A percentile compares a stretch with the other conserved stretches of the same genome.
These are phyloP conservation scores for Pseudoips prasinana DNA, from an alignment of 2,888 invertebrate genomes.

Conservation along the genomic window DNA sequence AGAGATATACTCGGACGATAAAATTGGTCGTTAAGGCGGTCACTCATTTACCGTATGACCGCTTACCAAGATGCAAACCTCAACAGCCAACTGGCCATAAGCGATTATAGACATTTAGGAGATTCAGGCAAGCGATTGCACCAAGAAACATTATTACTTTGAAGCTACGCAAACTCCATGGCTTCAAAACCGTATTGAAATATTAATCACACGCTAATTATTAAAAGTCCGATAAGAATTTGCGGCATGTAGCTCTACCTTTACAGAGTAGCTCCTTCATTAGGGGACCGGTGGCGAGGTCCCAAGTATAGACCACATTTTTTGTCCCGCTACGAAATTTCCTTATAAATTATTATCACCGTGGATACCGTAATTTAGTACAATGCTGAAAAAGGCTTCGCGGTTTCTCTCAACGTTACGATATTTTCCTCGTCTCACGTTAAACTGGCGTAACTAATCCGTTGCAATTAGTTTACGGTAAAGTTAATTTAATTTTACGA, in stretches of 20 bases:
- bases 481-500: background rate
- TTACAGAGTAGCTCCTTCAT: conserved; percentile 67
- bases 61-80: no score
- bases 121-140: no score
- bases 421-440: background rate
- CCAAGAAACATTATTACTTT: no score
- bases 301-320: conserved; percentile 66
- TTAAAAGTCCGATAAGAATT: no score
- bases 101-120: no score
- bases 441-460: conserved; percentile 6
- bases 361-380: conserved; percentile 31
- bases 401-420: conserved; percentile 4
- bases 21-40: no score
- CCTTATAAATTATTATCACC: conserved; percentile 37
- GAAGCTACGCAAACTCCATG: no score
- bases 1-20: no score
- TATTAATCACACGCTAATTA: no score
- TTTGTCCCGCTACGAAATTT: conserved; percentile 56
- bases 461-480: conserved; percentile 5
- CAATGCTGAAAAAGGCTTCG: conserved; percentile 24
- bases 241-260: conserved; percentile 43
- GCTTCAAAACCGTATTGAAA: no score
- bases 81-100: no score
- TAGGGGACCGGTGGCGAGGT: conserved; percentile 54
- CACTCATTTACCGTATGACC: no score